Percentiles rank a stretch among this genome's conserved stretches.
Conservation (phyloP, 23 tunicate genomes). For the Aplidium turbinatum region DNA sequence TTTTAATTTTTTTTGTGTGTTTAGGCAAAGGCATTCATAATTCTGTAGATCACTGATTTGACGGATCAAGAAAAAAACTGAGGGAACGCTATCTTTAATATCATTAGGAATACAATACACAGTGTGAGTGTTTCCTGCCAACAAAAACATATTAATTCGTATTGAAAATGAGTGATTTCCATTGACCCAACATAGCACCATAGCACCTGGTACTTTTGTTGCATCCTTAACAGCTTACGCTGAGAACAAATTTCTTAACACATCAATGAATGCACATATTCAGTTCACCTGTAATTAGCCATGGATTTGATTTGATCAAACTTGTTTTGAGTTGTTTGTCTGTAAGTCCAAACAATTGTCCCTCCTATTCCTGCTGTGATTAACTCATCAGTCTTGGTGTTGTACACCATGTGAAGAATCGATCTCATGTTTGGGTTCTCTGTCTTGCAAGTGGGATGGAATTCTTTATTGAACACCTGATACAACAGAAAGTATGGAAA, state of each 20-base stretch:
- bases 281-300: constrained; percentile 67
- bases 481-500: too few relatives aligned
- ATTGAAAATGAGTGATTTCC: too few relatives aligned
- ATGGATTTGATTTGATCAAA: constrained; percentile 59
- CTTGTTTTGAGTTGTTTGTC: constrained; percentile 12
- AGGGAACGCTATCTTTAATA: too few relatives aligned
- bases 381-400: constrained; percentile 51
- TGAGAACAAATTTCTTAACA: neutral
- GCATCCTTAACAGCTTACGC: neutral
- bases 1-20: too few relatives aligned
- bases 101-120: too few relatives aligned
- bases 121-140: too few relatives aligned
- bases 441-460: constrained; percentile 52
- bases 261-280: neutral
- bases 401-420: constrained; percentile 48
- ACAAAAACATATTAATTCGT: too few relatives aligned
- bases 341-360: constrained; percentile 72
- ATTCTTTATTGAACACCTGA: constrained; percentile 68
- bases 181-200: too few relatives aligned
- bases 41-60: too few relatives aligned
- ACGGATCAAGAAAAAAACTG: too few relatives aligned
- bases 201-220: too few relatives aligned
- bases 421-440: constrained; percentile 67
- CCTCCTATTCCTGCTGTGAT: constrained; percentile 76
- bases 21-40: too few relatives aligned